A percentile compares a stretch with the other conserved stretches of the same genome.
Evolutionary conservation across 2,888 invertebrate species (phyloP).

Genomic region (Ennomos fuscantarius): DNA sequence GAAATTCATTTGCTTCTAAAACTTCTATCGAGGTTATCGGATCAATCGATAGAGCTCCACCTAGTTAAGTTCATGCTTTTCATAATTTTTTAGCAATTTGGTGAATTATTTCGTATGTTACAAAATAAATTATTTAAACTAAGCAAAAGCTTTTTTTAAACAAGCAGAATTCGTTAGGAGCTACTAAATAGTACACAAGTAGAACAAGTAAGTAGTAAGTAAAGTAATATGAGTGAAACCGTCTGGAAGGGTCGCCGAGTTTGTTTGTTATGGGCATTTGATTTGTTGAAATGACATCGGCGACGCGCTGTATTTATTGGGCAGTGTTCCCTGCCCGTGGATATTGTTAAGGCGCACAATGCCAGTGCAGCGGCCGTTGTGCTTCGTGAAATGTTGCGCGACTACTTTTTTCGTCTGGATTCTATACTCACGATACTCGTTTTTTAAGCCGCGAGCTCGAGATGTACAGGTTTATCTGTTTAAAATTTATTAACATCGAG

Average conservation of each 20-base stretch:
- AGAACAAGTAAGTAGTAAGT: no score
- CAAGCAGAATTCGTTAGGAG: background rate
- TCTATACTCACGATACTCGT: constrained; percentile 82
- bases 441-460: constrained; percentile 82
- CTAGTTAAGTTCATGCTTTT: no score
- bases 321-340: constrained; percentile 70
- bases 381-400: constrained; percentile 85
- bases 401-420: constrained; percentile 86
- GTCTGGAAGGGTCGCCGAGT: constrained; percentile 72
- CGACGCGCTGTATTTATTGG: constrained; percentile 75
- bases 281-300: constrained; percentile 76
- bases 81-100: no score
- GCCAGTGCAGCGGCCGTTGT: constrained; percentile 81
- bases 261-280: constrained; percentile 75
- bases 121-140: no score
- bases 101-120: no score
- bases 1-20: constrained; percentile 1
- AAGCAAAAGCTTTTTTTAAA: no score
- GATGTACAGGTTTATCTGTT: constrained; percentile 85
- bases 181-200: no score
- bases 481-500: constrained; percentile 85
- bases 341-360: constrained; percentile 84
- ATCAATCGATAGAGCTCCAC: constrained; percentile 1
- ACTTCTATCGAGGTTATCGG: constrained; percentile 12
- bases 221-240: constrained; percentile 67